Conservation (phyloP, 2,888 invertebrate species). For the Scaptomyza tumidula region DNA sequence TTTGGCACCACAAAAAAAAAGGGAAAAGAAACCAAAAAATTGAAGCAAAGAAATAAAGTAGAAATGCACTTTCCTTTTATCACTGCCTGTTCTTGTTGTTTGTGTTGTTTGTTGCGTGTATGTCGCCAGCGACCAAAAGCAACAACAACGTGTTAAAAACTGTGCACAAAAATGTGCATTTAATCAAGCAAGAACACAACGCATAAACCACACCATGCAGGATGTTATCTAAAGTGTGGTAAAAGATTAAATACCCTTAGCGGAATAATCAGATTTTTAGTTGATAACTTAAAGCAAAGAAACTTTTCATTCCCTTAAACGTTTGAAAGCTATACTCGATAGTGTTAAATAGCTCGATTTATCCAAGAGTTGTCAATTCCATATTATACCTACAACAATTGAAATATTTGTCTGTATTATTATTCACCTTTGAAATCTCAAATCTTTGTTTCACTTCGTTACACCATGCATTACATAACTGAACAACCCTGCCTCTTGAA, state of each 20-base stretch:
- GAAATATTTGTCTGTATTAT: too few species aligned
- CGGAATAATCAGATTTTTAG: too few species aligned
- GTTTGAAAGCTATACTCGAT: too few species aligned
- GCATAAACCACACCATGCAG: not conserved
- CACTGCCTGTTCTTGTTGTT: not conserved
- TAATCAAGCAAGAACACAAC: slow-evolving; percentile 51
- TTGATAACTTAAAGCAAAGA: too few species aligned
- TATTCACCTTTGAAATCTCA: too few species aligned
- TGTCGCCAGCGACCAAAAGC: slow-evolving; percentile 11
- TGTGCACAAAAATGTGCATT: slow-evolving; percentile 70
- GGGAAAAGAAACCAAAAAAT: not conserved
- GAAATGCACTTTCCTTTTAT: slow-evolving; percentile 22
- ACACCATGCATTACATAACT: not conserved
- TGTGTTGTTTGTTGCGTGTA: slow-evolving; percentile 3
- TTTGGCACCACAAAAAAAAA: slow-evolving; percentile 17
- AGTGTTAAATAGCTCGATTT: too few species aligned
- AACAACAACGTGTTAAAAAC: slow-evolving; percentile 68
- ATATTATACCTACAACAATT: too few species aligned
- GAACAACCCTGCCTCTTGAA: not conserved
- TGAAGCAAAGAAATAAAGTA: slow-evolving; percentile 2
- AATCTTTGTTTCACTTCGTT: too few species aligned
- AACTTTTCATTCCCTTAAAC: too few species aligned
- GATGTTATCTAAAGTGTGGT: not conserved
- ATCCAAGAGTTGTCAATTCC: too few species aligned
- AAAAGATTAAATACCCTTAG: slow-evolving; percentile 6